Evolutionary conservation across 2,797 vertebrate species (phyloP).

Genomic region (Xiphophorus birchmanni): DNA sequence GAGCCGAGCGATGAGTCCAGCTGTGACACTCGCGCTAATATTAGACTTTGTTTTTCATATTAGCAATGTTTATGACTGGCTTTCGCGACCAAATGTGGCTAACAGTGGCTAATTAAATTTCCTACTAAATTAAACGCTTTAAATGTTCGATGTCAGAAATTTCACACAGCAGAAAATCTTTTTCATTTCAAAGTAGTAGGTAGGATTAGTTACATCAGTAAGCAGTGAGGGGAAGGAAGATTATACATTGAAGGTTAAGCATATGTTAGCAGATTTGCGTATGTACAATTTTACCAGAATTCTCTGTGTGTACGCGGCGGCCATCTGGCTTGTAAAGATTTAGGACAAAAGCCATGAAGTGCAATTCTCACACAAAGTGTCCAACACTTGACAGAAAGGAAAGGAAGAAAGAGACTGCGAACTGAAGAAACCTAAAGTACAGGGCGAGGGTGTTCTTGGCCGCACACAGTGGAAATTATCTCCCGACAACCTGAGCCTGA

Average conservation of each 20-base stretch:
- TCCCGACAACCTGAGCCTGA: constrained; percentile 39
- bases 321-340: constrained; percentile 67
- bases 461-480: constrained; percentile 23
- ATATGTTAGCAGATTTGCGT: constrained; percentile 71
- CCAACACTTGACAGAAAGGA: constrained; percentile 23
- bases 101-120: constrained; percentile 11
- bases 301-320: constrained; percentile 36
- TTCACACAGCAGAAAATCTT: constrained; percentile 14
- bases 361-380: constrained; percentile 29
- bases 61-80: constrained; percentile 52
- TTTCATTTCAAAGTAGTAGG: constrained; percentile 37
- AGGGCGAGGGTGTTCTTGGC: constrained; percentile 19
- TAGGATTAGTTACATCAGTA: constrained; percentile 57
- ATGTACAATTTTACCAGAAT: constrained; percentile 56
- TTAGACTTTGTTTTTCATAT: constrained; percentile 66
- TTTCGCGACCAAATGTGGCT: constrained; percentile 31
- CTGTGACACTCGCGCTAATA: constrained; percentile 60
- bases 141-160: neutral
- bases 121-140: constrained; percentile 1
- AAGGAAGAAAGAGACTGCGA: constrained; percentile 20
- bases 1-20: constrained; percentile 74
- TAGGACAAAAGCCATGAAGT: constrained; percentile 49
- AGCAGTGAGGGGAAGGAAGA: constrained; percentile 23
- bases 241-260: constrained; percentile 49
- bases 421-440: constrained; percentile 33